These are phyloP conservation scores for Chymomyza procnemis DNA, from an alignment of 2,888 invertebrate species.

Conservation along the genomic window DNA sequence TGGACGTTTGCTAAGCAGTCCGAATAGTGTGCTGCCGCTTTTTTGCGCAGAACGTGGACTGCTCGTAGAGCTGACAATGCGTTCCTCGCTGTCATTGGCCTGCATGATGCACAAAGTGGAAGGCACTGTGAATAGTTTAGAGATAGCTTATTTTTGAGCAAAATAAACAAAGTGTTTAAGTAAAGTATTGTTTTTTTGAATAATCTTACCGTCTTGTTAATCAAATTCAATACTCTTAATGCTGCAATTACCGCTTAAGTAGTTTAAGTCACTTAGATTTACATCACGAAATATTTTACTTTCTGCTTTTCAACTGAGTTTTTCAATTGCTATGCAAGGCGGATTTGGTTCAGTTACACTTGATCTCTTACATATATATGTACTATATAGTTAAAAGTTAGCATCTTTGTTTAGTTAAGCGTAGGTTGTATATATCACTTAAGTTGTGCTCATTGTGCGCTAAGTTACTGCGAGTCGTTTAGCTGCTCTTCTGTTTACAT, in stretches of 20 bases:
- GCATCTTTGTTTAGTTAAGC: not conserved
- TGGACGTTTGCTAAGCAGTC: slow-evolving; percentile 75
- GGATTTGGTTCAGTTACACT: not conserved
- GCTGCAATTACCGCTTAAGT: not conserved
- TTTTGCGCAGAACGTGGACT: slow-evolving; percentile 59
- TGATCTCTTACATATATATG: too few species aligned
- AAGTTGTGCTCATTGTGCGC: slow-evolving; percentile 20
- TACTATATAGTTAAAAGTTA: not conserved
- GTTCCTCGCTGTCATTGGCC: slow-evolving; percentile 64
- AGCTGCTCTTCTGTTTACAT: slow-evolving; percentile 22
- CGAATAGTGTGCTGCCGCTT: slow-evolving; percentile 64
- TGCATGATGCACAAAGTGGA: not conserved
- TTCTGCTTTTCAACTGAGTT: not conserved
- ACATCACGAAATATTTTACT: not conserved
- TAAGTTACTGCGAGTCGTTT: slow-evolving; percentile 10
- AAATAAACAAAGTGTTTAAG: not conserved
- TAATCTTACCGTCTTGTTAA: not conserved
- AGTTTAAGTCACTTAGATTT: not conserved
- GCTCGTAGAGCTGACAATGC: slow-evolving; percentile 60
- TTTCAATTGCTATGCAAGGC: not conserved
- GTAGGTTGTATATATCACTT: slow-evolving; percentile 8
- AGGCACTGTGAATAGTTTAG: not conserved
- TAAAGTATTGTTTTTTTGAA: too few species aligned
- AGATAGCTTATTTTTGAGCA: not conserved
- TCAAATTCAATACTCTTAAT: not conserved